Evolutionary conservation across 1,140 invertebrate species (phyloP).

Genomic region (Hesperophylax magnus): DNA sequence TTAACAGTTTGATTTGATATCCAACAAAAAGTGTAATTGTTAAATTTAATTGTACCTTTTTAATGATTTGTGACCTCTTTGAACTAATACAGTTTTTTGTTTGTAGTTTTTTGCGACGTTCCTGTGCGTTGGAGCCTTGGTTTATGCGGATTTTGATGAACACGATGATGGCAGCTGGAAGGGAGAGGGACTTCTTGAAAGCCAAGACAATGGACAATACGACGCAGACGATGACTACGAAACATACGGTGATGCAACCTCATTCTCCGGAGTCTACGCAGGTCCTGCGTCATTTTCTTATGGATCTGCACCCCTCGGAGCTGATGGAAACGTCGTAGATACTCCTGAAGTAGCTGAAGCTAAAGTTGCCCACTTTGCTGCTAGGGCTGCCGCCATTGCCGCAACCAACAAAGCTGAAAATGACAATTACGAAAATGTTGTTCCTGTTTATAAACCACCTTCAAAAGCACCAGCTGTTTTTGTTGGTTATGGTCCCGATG

Average conservation of each 20-base stretch:
- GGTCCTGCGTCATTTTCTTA: no score
- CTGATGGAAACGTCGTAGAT: slow-evolving; percentile 55
- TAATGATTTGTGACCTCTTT: no score
- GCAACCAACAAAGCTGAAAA: no score
- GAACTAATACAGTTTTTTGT: background rate
- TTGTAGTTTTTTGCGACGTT: slow-evolving; percentile 45
- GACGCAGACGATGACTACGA: background rate
- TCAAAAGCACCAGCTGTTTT: slow-evolving; percentile 50
- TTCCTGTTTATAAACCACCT: no score
- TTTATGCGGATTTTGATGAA: slow-evolving; percentile 56
- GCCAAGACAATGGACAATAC: slow-evolving; percentile 41
- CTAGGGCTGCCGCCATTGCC: background rate
- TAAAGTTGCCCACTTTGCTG: slow-evolving; percentile 61
- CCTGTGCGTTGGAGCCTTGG: slow-evolving; percentile 47
- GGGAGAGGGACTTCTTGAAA: slow-evolving; percentile 50
- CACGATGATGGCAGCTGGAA: slow-evolving; percentile 45
- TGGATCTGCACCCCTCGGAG: slow-evolving; percentile 35
- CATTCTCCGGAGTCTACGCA: background rate
- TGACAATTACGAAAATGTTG: no score
- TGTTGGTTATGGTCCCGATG: slow-evolving; percentile 58
- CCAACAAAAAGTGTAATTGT: no score
- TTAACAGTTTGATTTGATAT: no score
- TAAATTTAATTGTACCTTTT: no score
- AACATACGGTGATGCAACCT: background rate
- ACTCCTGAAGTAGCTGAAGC: slow-evolving; percentile 67